These are phyloP conservation scores for Tachysurus vachellii DNA, from an alignment of 2,113 vertebrate species.

Conservation along the genomic window DNA sequence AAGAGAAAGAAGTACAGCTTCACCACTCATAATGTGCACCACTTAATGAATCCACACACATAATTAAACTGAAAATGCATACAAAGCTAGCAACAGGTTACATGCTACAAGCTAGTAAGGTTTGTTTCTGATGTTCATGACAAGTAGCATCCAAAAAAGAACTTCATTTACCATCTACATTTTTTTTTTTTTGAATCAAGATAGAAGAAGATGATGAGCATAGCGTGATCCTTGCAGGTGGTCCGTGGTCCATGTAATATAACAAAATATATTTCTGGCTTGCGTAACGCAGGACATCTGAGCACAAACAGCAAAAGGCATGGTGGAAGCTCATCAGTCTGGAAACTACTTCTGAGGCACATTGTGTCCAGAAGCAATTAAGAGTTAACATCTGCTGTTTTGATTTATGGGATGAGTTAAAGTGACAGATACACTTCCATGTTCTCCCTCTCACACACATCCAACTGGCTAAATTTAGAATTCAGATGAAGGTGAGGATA, in stretches of 20 bases:
- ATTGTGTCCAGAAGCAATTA: slow-evolving; percentile 27
- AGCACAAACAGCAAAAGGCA: not conserved
- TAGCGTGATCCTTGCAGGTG: not conserved
- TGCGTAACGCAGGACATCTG: not conserved
- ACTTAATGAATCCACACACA: too few species aligned
- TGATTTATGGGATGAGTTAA: not conserved
- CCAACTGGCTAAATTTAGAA: not conserved
- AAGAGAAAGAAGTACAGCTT: too few species aligned
- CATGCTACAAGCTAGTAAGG: too few species aligned
- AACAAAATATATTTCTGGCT: not conserved
- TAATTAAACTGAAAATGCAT: too few species aligned
- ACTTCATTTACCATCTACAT: too few species aligned
- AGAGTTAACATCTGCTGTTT: slow-evolving; percentile 15
- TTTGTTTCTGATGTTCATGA: too few species aligned
- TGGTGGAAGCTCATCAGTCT: not conserved
- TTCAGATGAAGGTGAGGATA: not conserved
- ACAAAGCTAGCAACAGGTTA: too few species aligned
- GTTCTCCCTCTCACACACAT: not conserved
- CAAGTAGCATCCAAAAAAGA: too few species aligned
- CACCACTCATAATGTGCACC: too few species aligned
- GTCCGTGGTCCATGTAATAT: not conserved
- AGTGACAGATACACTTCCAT: not conserved
- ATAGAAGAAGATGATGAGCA: not conserved
- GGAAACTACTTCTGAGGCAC: slow-evolving; percentile 21
- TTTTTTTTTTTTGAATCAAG: too few species aligned